A percentile compares a stretch with the other conserved stretches of the same genome.
Evolutionary conservation across 2,797 vertebrate genomes (phyloP).

Genomic region (Brotula barbata): DNA sequence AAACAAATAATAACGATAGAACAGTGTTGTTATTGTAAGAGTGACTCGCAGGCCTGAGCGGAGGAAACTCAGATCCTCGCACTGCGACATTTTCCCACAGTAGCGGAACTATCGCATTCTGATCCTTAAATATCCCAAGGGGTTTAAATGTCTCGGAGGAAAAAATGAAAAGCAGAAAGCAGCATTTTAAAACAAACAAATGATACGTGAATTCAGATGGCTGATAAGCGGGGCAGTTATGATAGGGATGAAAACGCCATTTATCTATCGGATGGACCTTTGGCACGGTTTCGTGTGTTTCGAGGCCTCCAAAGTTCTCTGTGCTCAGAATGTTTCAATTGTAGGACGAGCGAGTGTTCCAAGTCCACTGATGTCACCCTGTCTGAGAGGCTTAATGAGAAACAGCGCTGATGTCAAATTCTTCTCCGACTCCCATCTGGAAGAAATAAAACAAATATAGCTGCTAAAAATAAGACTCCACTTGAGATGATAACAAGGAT

Average conservation of each 20-base stretch:
- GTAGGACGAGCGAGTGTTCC: conserved; percentile 38
- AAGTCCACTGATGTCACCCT: conserved; percentile 67
- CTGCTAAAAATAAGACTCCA: conserved; percentile 73
- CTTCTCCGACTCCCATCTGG: conserved; percentile 69
- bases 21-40: conserved; percentile 71
- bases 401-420: conserved; percentile 68
- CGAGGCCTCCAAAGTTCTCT: background rate
- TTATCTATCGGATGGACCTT: conserved; percentile 53
- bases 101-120: conserved; percentile 42
- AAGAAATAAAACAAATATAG: conserved; percentile 72
- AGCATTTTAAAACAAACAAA: conserved; percentile 42
- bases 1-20: conserved; percentile 67
- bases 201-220: conserved; percentile 13
- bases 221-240: conserved; percentile 27
- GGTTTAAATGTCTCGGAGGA: conserved; percentile 20
- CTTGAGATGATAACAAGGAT: conserved; percentile 73
- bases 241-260: conserved; percentile 25
- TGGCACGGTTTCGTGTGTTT: conserved; percentile 33
- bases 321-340: conserved; percentile 26
- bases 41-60: conserved; percentile 56
- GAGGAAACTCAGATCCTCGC: conserved; percentile 60
- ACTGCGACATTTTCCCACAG: conserved; percentile 69
- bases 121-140: conserved; percentile 35
- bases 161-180: conserved; percentile 33
- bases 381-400: conserved; percentile 65